Base-by-base conservation (phyloP, 2,888 invertebrate genomes). In the Dorcus hopei region DNA sequence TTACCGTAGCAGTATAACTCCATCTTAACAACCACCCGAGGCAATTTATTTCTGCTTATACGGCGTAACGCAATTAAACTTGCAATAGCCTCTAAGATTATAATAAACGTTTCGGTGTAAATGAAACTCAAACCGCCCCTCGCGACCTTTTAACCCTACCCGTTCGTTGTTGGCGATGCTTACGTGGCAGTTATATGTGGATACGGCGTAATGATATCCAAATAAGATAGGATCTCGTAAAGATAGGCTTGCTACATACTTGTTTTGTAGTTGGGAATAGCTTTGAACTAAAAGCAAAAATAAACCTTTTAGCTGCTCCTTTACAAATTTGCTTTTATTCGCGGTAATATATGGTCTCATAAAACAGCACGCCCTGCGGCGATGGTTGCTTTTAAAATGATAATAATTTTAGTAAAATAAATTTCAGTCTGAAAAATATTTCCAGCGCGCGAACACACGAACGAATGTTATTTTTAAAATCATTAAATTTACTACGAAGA, bases 1-100 rank as follows among this genome's bases (percentile, higher is more conserved):
- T 45, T 11, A 45, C 45, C 8, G 7, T 16, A 19, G 16, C 43
- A 16, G 19, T 45, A 14, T 23, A 11, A 45, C 45, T 19, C 45
- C 23, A 45, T 19, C 19, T 45, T 23, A 23, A 11, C 45, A 23
- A 45, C 19, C 45, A 23, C 19, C 16, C 45, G 14, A 16, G 19
- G 9, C 23, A 45, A 45, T 45, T 45, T 45, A 45, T 45, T 45
- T 23, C 45, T 11, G 45, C n/a, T 45, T 45, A 45, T 45, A 45
- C 19, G 45, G 45, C 16, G 45, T 11, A 45, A 45, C 45, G 23
- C 45, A 45, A 45, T 45, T 45, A 45, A 45, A 45, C 45, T 45
- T 7, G 45, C 16, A 45, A 45, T 45, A 45, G 45, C 45, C 45
- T 23, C 23, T 45, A 45, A 45, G 45, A 45, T 45, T 45, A 45